phyloP scores from a whole-genome alignment of 2,888 invertebrate genomes.

The Tethea ocularis region DNA sequence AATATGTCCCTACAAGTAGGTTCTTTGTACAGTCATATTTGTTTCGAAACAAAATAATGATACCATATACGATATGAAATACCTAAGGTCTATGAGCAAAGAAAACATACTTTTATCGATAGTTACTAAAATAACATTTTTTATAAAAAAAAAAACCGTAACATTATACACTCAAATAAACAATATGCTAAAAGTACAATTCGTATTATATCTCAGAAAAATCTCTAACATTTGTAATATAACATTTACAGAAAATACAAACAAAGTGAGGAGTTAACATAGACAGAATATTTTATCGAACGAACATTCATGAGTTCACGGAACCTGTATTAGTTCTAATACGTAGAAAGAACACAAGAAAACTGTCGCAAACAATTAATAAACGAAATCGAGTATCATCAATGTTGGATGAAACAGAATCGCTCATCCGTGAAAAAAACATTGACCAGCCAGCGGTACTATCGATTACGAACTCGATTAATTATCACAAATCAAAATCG shows the following conservation, averaged over 20 bases:
- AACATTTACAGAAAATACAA: neutral
- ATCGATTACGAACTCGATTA: slow-evolving; percentile 10
- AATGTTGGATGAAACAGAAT: slow-evolving; percentile 17
- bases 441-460: slow-evolving; percentile 25
- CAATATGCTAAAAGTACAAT: neutral
- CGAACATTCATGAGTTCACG: neutral
- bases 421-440: slow-evolving; percentile 18
- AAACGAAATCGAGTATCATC: slow-evolving; percentile 19
- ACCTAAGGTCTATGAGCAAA: no score
- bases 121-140: no score
- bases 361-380: neutral
- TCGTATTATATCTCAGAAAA: neutral
- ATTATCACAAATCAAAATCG: neutral
- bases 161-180: neutral
- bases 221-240: neutral
- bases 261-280: neutral
- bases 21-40: no score
- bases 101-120: no score
- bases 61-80: no score
- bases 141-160: neutral
- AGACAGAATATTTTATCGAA: neutral
- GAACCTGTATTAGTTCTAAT: neutral
- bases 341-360: neutral
- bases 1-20: no score
- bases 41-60: no score